Percentiles rank a stretch among this genome's conserved stretches.
Evolutionary conservation across 2,113 vertebrate genomes (phyloP).

Genomic region (Corythornis vintsioides): DNA sequence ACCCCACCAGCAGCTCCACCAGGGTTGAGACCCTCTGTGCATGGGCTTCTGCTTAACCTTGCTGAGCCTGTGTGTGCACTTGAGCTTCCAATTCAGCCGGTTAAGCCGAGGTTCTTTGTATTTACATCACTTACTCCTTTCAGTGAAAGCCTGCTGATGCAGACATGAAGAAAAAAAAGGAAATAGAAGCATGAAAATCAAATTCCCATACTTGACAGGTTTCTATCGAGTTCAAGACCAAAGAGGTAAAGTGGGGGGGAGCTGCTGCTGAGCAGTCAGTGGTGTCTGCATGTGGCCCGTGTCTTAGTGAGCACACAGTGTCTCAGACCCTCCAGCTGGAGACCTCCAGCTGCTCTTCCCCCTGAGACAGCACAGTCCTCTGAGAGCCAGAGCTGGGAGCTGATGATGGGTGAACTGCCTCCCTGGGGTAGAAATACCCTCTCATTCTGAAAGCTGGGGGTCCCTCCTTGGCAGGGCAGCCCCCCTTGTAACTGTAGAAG

Average conservation of each 20-base stretch:
- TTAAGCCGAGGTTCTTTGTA: not conserved
- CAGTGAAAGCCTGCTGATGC: not conserved
- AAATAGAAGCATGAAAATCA: not conserved
- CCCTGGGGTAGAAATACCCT: constrained; percentile 43
- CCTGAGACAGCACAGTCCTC: not conserved
- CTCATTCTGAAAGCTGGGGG: constrained; percentile 69
- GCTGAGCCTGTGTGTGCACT: not conserved
- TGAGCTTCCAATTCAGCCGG: not conserved
- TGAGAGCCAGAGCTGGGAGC: not conserved
- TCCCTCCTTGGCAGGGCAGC: constrained; percentile 23
- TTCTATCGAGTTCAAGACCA: not conserved
- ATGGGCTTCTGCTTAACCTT: not conserved
- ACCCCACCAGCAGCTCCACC: not conserved
- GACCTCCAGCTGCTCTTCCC: constrained; percentile 22
- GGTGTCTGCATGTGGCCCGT: constrained; percentile 13
- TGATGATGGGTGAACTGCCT: constrained; percentile 43
- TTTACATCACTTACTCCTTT: not conserved
- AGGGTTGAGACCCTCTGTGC: not conserved
- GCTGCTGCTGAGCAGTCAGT: not conserved
- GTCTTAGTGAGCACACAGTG: constrained; percentile 3
- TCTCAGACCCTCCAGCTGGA: constrained; percentile 18
- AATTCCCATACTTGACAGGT: not conserved
- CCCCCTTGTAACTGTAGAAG: constrained; percentile 26
- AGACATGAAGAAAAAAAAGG: not conserved
- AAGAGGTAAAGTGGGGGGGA: not conserved